These are phyloP conservation scores for Ispidina picta DNA, from an alignment of 2,797 vertebrate genomes.

Conservation along the genomic window DNA sequence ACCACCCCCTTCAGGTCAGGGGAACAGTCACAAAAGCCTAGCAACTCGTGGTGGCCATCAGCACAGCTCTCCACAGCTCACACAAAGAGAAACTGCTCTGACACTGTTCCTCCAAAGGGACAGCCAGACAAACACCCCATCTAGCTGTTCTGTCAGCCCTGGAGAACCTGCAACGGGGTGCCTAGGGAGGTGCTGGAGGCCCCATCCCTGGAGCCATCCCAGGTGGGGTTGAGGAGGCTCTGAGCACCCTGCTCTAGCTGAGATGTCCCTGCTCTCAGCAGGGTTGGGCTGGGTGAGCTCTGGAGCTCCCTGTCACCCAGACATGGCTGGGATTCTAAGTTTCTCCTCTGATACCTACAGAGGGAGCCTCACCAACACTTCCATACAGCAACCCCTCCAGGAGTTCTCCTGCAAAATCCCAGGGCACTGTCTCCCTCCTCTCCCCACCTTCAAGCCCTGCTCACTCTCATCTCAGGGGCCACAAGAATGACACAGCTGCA, in stretches of 20 bases:
- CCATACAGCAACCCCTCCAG: neutral
- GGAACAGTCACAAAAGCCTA: neutral
- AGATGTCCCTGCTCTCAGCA: too few species aligned
- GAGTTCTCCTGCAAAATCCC: neutral
- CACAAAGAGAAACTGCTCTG: neutral
- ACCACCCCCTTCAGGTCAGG: rapidly evolving
- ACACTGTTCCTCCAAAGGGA: neutral
- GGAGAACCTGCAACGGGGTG: neutral
- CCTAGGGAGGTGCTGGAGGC: too few species aligned
- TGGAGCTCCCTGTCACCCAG: too few species aligned
- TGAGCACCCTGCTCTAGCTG: too few species aligned
- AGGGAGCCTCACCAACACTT: neutral
- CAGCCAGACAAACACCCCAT: neutral
- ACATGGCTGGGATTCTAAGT: too few species aligned
- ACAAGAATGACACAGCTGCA: neutral
- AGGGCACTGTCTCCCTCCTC: neutral
- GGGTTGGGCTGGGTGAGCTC: too few species aligned
- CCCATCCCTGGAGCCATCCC: too few species aligned
- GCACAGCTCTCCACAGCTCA: neutral
- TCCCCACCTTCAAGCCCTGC: neutral
- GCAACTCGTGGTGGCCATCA: neutral
- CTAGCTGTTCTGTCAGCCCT: neutral
- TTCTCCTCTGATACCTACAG: neutral
- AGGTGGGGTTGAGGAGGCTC: too few species aligned
- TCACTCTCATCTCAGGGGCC: neutral